These are phyloP conservation scores for Ornithoptera priamus DNA, from an alignment of 2,888 invertebrate species.

Conservation along the genomic window DNA sequence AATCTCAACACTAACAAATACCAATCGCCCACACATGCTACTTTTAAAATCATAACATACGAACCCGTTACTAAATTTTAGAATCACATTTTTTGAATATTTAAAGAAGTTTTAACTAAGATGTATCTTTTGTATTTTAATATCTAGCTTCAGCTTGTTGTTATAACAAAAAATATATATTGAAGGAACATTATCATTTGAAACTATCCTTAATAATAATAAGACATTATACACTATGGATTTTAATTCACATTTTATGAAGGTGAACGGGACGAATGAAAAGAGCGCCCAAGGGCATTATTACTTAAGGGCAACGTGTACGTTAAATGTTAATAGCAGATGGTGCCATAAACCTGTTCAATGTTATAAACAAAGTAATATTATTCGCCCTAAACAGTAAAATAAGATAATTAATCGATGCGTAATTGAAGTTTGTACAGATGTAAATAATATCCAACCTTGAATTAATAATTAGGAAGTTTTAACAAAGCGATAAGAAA, in stretches of 20 bases:
- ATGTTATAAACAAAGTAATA: slow-evolving; percentile 6
- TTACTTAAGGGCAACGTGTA: slow-evolving; percentile 4
- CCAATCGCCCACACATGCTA: slow-evolving; percentile 28
- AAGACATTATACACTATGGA: neutral
- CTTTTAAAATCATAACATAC: slow-evolving; percentile 31
- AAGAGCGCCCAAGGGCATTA: slow-evolving; percentile 1
- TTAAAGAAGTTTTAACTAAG: neutral
- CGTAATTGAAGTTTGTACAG: neutral
- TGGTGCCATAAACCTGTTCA: neutral
- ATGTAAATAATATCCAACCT: neutral
- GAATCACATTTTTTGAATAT: slow-evolving; percentile 11
- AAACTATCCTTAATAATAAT: neutral
- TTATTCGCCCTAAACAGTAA: neutral
- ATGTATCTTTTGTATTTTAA: neutral
- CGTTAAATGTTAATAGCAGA: neutral
- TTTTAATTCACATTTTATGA: slow-evolving; percentile 35
- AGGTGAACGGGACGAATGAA: slow-evolving; percentile 46
- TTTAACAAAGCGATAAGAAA: neutral
- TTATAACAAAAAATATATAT: neutral
- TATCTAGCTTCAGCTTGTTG: too few relatives aligned
- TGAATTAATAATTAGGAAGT: neutral
- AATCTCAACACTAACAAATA: slow-evolving; percentile 40
- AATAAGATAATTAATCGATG: neutral
- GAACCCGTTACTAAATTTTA: slow-evolving; percentile 24
- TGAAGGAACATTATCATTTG: neutral